These are phyloP conservation scores for Phortica okadai DNA, from an alignment of 2,888 invertebrate species.

Conservation along the genomic window DNA sequence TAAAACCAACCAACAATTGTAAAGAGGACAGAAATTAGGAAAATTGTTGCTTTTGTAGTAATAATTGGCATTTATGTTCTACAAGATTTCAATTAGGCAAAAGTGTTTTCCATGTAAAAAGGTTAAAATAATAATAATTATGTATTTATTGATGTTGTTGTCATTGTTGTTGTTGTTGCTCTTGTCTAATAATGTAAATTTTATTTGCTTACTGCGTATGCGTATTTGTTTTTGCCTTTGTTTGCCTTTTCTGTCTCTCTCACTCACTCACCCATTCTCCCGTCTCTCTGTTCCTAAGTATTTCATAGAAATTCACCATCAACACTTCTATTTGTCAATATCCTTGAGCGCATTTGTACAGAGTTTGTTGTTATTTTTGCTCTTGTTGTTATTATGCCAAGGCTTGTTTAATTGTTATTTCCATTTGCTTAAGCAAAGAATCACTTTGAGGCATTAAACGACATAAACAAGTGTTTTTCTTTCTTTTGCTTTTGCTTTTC, in stretches of 20 bases:
- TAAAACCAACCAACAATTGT: background rate
- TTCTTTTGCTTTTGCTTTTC: background rate
- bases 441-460: background rate
- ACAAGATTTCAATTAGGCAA: background rate
- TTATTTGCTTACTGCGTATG: background rate
- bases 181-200: background rate
- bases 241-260: background rate
- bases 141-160: background rate
- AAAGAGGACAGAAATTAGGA: background rate
- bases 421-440: background rate
- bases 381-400: background rate
- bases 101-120: conserved; percentile 26
- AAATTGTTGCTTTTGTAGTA: background rate
- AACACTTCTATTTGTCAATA: background rate
- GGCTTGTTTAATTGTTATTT: background rate
- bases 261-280: background rate
- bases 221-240: background rate
- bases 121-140: background rate
- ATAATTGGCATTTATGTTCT: background rate
- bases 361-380: background rate
- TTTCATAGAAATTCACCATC: background rate
- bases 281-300: background rate
- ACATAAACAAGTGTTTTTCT: background rate
- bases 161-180: conserved; percentile 17
- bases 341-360: background rate